Base-by-base conservation (phyloP, 2,113 vertebrate genomes). In the Machaerirhynchus nigripectus region DNA sequence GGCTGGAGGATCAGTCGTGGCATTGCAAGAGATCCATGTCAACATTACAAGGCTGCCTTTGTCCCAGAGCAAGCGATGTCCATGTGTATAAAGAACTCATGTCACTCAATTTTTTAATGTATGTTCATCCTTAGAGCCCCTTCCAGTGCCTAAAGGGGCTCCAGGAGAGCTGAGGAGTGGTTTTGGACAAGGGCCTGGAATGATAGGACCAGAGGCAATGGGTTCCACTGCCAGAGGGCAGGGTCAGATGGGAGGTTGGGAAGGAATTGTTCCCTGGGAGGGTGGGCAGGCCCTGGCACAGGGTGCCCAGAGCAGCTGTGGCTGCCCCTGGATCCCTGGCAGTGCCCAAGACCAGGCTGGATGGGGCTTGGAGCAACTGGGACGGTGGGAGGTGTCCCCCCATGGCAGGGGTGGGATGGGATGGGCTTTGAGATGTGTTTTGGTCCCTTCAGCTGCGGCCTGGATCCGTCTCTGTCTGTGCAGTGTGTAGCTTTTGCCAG, bases 241-340 rank as follows among this genome's bases (percentile, higher is more conserved):
- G 31, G 31, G 35, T 0, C 10, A 2, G 35, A 13, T 8, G 26
- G 59, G 23, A 52, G 1, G 1, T 0, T 4, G 68, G 26, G 52
- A 2, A 26, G 21, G 9, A 63, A 65, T 65, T 6, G 3, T 6
- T 65, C 44, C 28, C 13, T 65, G 60, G 1, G 5, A 46, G 44
- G 52, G 37, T 16, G 68, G 31, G 2, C 1, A 64, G 47, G 28
- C 5, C 30, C 74, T 71, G 57, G 57, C 5, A 56, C 6, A 13
- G 19, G 20, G 2, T 61, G 2, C 8, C 49, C 55, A 35, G 65
- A 40, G 49, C 5, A 50, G 50, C 67, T 80, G 67, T 0, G 67
- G 67, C 50, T 80, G 57, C 26, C 59, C 42, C 86, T 65, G 60
- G 12, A 52, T 37, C 68, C 68, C 68, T 50, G 68, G 59, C 31